These are phyloP conservation scores for Sebastes trivittatus DNA, from an alignment of 2,797 vertebrate species.

Conservation along the genomic window DNA sequence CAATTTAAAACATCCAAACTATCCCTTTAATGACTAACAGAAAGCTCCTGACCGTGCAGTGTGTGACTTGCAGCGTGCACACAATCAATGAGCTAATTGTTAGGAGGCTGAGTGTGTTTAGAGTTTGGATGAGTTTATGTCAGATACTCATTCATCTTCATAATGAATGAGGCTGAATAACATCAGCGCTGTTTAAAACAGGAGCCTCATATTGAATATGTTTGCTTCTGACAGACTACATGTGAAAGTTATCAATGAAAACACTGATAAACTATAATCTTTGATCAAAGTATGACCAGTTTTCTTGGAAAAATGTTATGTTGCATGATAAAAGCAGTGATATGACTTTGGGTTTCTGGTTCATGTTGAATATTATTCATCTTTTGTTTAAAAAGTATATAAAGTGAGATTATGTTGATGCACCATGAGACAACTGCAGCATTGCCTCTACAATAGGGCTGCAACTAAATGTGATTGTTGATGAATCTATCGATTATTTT, in stretches of 20 bases:
- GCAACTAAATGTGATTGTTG: too few species aligned
- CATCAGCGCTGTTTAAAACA: not conserved
- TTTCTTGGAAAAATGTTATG: not conserved
- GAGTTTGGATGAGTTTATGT: not conserved
- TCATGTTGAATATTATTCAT: not conserved
- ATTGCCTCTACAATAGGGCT: not conserved
- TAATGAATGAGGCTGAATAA: not conserved
- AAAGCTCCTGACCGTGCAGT: constrained; percentile 54
- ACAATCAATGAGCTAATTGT: constrained; percentile 26
- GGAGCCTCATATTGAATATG: not conserved
- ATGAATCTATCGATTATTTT: too few species aligned
- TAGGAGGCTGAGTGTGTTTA: not conserved
- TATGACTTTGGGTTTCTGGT: not conserved
- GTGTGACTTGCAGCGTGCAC: constrained; percentile 55
- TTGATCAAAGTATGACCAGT: not conserved
- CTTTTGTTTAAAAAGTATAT: not conserved
- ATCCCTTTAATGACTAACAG: constrained; percentile 14
- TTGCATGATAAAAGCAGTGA: not conserved
- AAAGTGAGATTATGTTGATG: not conserved
- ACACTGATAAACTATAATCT: not conserved
- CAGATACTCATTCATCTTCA: not conserved
- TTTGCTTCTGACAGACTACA: not conserved
- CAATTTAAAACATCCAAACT: too few species aligned
- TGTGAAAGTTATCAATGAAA: not conserved
- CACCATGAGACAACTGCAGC: not conserved